Conservation (phyloP, 2,113 vertebrate species). For the Cavia aperea region DNA sequence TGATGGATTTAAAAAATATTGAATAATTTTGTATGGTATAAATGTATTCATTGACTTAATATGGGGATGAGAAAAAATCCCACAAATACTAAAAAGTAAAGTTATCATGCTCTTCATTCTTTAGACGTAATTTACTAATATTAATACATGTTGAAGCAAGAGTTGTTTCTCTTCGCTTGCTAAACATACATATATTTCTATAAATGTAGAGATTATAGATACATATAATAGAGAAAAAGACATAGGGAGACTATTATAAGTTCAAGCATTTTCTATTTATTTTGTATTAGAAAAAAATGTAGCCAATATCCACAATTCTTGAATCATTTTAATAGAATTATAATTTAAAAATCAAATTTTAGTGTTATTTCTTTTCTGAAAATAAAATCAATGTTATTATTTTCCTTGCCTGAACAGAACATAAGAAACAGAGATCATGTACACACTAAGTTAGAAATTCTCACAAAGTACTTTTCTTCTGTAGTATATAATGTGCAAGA, state of each 20-base stretch:
- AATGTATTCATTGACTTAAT: no score
- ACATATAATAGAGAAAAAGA: not conserved
- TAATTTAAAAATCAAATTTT: not conserved
- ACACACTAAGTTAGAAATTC: not conserved
- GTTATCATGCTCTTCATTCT: no score
- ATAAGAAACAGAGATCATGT: not conserved
- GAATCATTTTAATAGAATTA: not conserved
- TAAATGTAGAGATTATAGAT: not conserved
- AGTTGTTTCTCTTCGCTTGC: not conserved
- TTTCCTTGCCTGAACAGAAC: not conserved
- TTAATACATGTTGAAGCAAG: no score
- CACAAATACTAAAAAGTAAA: no score
- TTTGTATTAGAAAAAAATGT: not conserved
- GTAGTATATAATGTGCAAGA: not conserved
- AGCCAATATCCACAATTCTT: not conserved
- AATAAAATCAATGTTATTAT: not conserved
- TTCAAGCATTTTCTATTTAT: not conserved
- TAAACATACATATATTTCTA: not conserved
- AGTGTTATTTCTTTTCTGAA: no score
- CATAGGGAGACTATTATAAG: not conserved
- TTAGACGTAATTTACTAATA: no score
- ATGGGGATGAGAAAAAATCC: no score
- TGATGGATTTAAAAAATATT: not conserved
- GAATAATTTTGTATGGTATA: not conserved
- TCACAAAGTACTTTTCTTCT: not conserved